phyloP scores from a whole-genome alignment of 1,140 invertebrate species.

The Liolophura sinensis region DNA sequence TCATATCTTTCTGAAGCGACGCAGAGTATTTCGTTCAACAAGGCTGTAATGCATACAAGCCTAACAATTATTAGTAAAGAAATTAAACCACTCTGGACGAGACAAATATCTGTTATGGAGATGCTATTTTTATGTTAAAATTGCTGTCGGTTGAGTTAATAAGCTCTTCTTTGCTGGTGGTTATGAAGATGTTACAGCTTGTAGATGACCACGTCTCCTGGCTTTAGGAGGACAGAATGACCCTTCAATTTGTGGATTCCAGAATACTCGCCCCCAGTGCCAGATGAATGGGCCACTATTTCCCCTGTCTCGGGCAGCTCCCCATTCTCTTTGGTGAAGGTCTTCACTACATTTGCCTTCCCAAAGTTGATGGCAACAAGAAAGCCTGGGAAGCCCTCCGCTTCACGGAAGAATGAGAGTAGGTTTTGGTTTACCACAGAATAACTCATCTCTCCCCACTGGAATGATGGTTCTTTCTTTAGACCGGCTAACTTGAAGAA shows the following conservation, averaged over 20 bases:
- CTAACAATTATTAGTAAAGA: no score
- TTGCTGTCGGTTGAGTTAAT: no score
- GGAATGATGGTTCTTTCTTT: constrained; percentile 47
- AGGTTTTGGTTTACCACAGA: constrained; percentile 34
- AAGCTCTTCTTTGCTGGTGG: no score
- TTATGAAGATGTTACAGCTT: no score
- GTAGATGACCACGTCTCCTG: constrained; percentile 16
- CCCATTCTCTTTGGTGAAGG: constrained; percentile 14
- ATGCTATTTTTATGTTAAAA: no score
- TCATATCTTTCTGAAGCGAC: no score
- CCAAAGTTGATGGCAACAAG: constrained; percentile 50
- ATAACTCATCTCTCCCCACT: constrained; percentile 47
- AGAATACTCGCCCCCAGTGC: background rate
- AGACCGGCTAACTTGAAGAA: constrained; percentile 46
- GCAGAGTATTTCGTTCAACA: no score
- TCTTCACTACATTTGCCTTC: background rate
- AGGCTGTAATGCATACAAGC: no score
- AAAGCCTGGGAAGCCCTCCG: constrained; percentile 46
- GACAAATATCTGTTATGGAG: no score
- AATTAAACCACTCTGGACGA: no score
- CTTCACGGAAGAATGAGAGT: constrained; percentile 47
- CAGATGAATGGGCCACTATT: constrained; percentile 34
- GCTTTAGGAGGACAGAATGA: constrained; percentile 10
- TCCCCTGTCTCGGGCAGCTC: constrained; percentile 19
- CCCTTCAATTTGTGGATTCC: constrained; percentile 9